Conservation (phyloP, 35 echinoderm and acorn worm genomes). For the Holothuria glaberrima region DNA sequence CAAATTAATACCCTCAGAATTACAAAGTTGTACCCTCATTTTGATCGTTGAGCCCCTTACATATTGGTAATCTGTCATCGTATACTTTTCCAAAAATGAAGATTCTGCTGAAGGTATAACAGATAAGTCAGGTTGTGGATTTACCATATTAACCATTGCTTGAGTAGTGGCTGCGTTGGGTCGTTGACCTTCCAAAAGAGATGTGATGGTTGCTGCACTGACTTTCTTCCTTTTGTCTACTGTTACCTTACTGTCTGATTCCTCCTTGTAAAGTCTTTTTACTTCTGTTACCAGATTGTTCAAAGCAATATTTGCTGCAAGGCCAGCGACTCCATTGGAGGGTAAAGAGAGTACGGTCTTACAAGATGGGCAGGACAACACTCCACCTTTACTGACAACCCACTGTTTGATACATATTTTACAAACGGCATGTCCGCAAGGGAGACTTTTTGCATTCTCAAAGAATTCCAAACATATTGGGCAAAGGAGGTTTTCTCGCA, state of each 20-base stretch:
- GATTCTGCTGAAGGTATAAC: background rate
- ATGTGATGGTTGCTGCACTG: too few species aligned
- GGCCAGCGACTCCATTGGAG: background rate
- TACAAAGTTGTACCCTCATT: conserved; percentile 14
- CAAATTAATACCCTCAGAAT: background rate
- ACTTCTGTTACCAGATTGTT: conserved; percentile 45
- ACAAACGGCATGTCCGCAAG: conserved; percentile 20
- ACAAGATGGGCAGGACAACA: conserved; percentile 17
- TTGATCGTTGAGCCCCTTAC: background rate
- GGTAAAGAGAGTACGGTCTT: conserved; percentile 17
- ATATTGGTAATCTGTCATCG: background rate
- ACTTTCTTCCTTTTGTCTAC: background rate
- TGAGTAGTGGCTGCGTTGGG: too few species aligned
- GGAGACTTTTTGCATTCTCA: conserved; percentile 21
- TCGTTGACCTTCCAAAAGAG: too few species aligned
- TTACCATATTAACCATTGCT: background rate
- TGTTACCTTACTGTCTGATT: background rate
- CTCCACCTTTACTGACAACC: conserved; percentile 10
- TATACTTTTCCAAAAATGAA: conserved; percentile 18
- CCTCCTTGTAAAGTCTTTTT: background rate
- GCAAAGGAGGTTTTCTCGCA: conserved; percentile 1
- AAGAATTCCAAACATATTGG: conserved; percentile 16
- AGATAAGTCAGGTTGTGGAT: too few species aligned
- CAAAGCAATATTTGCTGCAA: background rate
- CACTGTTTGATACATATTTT: conserved; percentile 9